Percentiles rank a stretch among this genome's conserved stretches.
phyloP scores from a whole-genome alignment of 2,113 vertebrate genomes.

The Strix aluco region DNA sequence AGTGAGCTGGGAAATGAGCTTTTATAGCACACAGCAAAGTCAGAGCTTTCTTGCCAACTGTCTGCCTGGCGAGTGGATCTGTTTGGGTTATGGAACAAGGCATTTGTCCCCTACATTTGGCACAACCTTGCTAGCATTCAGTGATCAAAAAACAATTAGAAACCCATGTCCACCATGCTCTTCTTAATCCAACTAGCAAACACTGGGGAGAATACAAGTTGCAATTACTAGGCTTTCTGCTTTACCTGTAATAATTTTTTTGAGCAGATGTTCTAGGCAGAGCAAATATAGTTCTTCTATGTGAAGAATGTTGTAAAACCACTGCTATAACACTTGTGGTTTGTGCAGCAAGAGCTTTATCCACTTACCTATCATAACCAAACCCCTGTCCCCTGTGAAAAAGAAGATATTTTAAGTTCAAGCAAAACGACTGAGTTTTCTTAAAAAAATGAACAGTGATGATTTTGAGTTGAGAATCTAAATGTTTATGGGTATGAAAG shows the following conservation, averaged over 20 bases:
- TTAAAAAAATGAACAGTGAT: neutral
- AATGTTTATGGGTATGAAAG: neutral
- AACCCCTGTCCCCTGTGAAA: neutral
- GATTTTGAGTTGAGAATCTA: neutral
- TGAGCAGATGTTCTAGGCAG: neutral
- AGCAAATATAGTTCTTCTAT: neutral
- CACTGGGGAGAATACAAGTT: neutral
- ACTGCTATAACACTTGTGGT: neutral
- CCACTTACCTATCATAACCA: neutral
- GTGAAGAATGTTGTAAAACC: neutral
- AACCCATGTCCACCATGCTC: neutral
- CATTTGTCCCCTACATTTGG: neutral
- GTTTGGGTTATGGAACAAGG: neutral
- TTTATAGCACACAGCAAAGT: neutral
- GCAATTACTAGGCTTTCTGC: neutral
- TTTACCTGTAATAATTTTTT: neutral
- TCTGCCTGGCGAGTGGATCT: neutral
- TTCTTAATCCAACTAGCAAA: neutral
- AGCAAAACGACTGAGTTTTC: neutral
- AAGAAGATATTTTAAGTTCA: neutral
- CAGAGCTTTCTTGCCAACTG: neutral
- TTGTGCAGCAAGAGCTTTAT: neutral
- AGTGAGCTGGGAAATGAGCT: neutral
- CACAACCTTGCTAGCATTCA: neutral
- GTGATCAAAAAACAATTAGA: neutral